These are phyloP conservation scores for Spizella passerina DNA, from an alignment of 2,797 vertebrate species.

Conservation along the genomic window DNA sequence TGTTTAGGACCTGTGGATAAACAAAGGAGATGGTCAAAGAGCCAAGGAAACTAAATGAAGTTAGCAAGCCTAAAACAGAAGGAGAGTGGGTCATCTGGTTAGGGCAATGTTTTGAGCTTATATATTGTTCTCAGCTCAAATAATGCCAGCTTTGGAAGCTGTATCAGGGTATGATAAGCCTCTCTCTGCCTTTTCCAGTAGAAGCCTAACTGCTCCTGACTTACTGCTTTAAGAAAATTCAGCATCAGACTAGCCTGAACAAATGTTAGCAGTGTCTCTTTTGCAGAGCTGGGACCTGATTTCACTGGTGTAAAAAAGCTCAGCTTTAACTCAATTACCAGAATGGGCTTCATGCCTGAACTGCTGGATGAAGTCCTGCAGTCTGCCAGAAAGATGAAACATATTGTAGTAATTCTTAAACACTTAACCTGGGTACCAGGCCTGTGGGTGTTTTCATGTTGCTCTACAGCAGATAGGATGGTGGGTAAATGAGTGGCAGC, in stretches of 20 bases:
- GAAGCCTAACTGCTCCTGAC: not conserved
- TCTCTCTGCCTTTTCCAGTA: not conserved
- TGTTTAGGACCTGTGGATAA: not conserved
- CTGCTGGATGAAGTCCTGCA: not conserved
- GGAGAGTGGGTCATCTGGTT: not conserved
- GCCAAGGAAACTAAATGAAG: not conserved
- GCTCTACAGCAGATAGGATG: not conserved
- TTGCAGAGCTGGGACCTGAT: not conserved
- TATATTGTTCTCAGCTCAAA: not conserved
- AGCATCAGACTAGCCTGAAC: not conserved
- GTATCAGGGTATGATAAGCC: not conserved
- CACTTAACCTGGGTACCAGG: accelerated
- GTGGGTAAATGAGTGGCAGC: not conserved
- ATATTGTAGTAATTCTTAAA: not conserved
- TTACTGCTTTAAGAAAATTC: not conserved
- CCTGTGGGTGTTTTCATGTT: not conserved
- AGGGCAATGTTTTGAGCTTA: not conserved
- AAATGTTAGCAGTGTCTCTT: not conserved
- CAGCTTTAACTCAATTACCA: not conserved
- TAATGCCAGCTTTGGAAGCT: not conserved
- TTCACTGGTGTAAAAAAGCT: not conserved
- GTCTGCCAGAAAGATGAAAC: not conserved
- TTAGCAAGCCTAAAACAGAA: not conserved
- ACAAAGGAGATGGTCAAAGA: not conserved
- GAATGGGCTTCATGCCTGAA: not conserved